Percentiles rank a stretch among this genome's conserved stretches.
Evolutionary conservation across 1,140 invertebrate genomes (phyloP).

Genomic region (Arion vulgaris): DNA sequence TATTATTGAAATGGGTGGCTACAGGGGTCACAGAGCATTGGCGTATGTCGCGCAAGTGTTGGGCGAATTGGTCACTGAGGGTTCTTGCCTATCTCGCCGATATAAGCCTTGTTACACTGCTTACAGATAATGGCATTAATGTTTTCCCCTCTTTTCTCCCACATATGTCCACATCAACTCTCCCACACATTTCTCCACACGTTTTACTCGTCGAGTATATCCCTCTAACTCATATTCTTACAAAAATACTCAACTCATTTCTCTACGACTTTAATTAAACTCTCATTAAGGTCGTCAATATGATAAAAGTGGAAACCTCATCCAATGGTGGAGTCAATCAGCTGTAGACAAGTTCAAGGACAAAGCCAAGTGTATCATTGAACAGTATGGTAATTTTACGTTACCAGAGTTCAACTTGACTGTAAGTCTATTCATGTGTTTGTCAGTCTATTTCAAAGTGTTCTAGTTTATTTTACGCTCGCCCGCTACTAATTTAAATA

Average conservation of each 20-base stretch:
- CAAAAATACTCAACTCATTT: conserved; percentile 3
- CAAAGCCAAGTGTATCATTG: conserved; percentile 93
- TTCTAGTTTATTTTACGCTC: too few species aligned
- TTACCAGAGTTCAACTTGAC: conserved; percentile 80
- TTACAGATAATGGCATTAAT: too few species aligned
- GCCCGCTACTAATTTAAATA: too few species aligned
- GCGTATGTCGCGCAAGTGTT: too few species aligned
- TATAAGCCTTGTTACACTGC: too few species aligned
- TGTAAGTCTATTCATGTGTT: conserved; percentile 72
- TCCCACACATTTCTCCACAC: neutral
- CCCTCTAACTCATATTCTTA: neutral
- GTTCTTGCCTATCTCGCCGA: too few species aligned
- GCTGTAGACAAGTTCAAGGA: conserved; percentile 90
- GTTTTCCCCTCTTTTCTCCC: neutral
- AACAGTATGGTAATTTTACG: conserved; percentile 91
- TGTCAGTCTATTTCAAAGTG: too few species aligned
- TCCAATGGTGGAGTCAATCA: conserved; percentile 97
- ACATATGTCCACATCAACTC: neutral
- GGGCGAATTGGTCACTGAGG: too few species aligned
- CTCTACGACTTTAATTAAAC: too few species aligned
- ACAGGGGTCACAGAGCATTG: too few species aligned
- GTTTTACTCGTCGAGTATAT: neutral
- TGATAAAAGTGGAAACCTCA: conserved; percentile 95
- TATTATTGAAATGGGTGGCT: too few species aligned
- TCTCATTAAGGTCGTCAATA: conserved; percentile 95